phyloP scores from a whole-genome alignment of 2,113 vertebrate genomes.

The Apodemus speciosus region DNA sequence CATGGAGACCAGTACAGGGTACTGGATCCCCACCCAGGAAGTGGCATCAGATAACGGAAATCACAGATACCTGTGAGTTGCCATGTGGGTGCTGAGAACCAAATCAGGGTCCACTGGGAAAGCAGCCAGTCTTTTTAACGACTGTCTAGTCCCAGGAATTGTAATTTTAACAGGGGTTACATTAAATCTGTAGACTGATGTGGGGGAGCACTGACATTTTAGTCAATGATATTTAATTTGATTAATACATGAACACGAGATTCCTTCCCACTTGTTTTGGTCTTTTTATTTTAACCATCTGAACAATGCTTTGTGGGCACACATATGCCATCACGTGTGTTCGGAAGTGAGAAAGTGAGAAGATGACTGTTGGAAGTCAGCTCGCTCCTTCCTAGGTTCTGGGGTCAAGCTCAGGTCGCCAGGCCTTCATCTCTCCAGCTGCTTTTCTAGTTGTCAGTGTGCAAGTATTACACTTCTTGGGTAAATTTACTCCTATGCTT shows the following conservation, averaged over 20 bases:
- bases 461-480: not conserved
- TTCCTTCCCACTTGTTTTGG: slow-evolving; percentile 30
- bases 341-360: not conserved
- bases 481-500: slow-evolving; percentile 5
- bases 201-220: not conserved
- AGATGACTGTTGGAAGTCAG: not conserved
- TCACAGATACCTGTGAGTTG: not conserved
- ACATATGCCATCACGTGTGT: not conserved
- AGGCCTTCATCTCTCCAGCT: not conserved
- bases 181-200: not conserved
- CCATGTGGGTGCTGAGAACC: not conserved
- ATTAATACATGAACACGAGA: slow-evolving; percentile 5
- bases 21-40: no score
- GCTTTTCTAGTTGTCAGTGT: not conserved
- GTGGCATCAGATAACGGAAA: not conserved
- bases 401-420: not conserved
- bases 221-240: slow-evolving; percentile 5
- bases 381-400: not conserved
- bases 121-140: not conserved
- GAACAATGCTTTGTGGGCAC: not conserved
- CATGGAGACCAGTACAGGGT: not conserved
- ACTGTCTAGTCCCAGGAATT: not conserved
- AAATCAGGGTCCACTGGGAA: not conserved
- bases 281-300: not conserved
- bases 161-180: not conserved